Base-by-base conservation (phyloP, 30 jellyfish, hydroid and myxozoan genomes). In the Morbakka virulenta region DNA sequence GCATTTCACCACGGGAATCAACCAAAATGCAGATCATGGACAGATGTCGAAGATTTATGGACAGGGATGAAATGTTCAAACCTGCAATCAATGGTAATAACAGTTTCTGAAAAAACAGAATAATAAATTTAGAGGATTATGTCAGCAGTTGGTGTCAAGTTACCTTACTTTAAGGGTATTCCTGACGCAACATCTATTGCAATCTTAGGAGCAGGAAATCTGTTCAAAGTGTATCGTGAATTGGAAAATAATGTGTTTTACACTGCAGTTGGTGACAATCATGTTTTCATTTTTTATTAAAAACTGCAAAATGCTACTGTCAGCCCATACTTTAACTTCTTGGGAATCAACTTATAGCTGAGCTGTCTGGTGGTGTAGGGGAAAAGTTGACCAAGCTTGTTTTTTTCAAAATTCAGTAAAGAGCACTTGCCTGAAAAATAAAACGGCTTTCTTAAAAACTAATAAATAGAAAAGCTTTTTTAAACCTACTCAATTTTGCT, bases 1-100 rank as follows among this genome's bases (percentile, higher is more conserved):
- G 82, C 36, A 33, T 67, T 41, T 1, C 2, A 2, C 68, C 82
- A 13, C 82, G 35, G 11, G 82, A 68, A 3, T 33, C 82, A 2
- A 33, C 57, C 9, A 41, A 41, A 17, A 6, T 41, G 9, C 13
- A 9, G 9, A 17, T 17, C 57, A 41, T 17, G 17, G 9, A 9
- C 9, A 6, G 57, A 6, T 41, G 9, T 17, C 57, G 9, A 17
- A 41, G 17, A 41, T 6, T 6, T 9, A 41, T 6, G 57, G 57
- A 41, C 57, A 41, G 57, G n/a, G n/a, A n/a, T n/a, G n/a, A n/a
- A n/a, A n/a, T n/a, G n/a, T n/a, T n/a, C n/a, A n/a, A n/a, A n/a
- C n/a, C n/a, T n/a, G n/a, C n/a, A n/a, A n/a, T n/a, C n/a, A n/a
- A n/a, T n/a, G n/a, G n/a, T n/a, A n/a, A n/a, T n/a, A n/a, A n/a